Evolutionary conservation across 23 tunicate species (phyloP).

Genomic region (Ascidia mentula): DNA sequence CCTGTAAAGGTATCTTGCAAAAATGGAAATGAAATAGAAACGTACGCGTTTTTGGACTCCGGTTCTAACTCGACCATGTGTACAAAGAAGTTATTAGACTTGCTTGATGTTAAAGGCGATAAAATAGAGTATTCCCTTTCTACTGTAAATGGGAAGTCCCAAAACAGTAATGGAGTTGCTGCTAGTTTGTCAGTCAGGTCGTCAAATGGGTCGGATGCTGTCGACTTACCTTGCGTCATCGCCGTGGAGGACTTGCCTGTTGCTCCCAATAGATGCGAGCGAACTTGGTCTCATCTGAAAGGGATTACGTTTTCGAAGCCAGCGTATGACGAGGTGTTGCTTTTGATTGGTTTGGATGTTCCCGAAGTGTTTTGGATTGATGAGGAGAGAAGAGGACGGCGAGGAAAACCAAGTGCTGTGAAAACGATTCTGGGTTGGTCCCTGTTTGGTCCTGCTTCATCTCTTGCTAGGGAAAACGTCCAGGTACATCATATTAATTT

Average conservation of each 20-base stretch:
- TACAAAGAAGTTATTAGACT: neutral
- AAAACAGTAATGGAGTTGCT: neutral
- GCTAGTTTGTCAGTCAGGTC: neutral
- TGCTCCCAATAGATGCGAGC: neutral
- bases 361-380: constrained; percentile 5
- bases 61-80: neutral
- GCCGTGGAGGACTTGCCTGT: neutral
- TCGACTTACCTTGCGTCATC: neutral
- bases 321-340: neutral
- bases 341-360: constrained; percentile 17
- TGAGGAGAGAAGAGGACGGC: neutral
- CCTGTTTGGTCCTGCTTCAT: neutral
- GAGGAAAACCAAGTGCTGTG: constrained; percentile 13
- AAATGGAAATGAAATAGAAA: neutral
- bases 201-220: neutral
- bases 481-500: neutral
- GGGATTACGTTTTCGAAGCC: neutral
- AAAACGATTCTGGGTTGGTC: constrained; percentile 10
- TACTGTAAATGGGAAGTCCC: neutral
- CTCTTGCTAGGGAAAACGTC: neutral
- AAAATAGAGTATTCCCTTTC: neutral
- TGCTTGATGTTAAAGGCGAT: neutral
- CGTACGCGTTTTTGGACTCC: neutral
- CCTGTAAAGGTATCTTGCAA: neutral
- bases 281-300: neutral